These are phyloP conservation scores for Oryzias celebensis DNA, from an alignment of 2,113 vertebrate species.

Conservation along the genomic window DNA sequence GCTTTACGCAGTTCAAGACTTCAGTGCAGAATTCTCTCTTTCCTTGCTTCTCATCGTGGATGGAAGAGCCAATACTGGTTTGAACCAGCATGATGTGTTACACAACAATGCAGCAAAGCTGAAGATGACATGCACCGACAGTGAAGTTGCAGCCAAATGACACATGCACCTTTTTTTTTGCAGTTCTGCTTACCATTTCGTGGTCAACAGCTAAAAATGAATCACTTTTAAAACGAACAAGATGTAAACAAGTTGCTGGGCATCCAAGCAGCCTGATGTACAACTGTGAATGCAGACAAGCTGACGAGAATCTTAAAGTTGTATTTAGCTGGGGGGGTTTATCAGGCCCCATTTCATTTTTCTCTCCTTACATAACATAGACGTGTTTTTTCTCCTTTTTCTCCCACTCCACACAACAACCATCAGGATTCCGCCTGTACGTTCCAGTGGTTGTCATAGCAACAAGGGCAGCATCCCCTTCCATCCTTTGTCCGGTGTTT, in stretches of 20 bases:
- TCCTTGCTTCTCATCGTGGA: background rate
- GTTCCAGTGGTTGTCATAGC: slow-evolving; percentile 74
- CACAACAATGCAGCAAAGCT: slow-evolving; percentile 48
- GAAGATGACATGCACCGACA: slow-evolving; percentile 16
- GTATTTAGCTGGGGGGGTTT: slow-evolving; percentile 38
- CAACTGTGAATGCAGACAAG: slow-evolving; percentile 3
- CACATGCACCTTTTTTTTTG: background rate
- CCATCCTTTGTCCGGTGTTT: slow-evolving; percentile 67
- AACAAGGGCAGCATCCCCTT: slow-evolving; percentile 73
- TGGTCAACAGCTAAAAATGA: background rate
- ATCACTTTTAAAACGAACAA: slow-evolving; percentile 8
- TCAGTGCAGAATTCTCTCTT: slow-evolving; percentile 7
- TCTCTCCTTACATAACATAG: slow-evolving; percentile 61
- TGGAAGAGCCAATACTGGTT: slow-evolving; percentile 48
- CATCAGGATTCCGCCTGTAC: slow-evolving; percentile 68
- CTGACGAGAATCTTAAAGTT: slow-evolving; percentile 38
- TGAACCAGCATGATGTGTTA: slow-evolving; percentile 63
- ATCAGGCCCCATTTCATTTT: slow-evolving; percentile 58
- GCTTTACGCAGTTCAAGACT: background rate
- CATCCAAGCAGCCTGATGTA: slow-evolving; percentile 3
- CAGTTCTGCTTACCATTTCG: background rate
- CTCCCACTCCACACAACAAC: slow-evolving; percentile 47
- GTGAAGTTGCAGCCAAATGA: slow-evolving; percentile 6
- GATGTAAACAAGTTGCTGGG: background rate
- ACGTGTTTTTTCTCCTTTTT: slow-evolving; percentile 8